Evolutionary conservation across 2,113 vertebrate species (phyloP), one percentile per base, ranked within the genome.

Genomic region (Gracilinanus agilis): DNA sequence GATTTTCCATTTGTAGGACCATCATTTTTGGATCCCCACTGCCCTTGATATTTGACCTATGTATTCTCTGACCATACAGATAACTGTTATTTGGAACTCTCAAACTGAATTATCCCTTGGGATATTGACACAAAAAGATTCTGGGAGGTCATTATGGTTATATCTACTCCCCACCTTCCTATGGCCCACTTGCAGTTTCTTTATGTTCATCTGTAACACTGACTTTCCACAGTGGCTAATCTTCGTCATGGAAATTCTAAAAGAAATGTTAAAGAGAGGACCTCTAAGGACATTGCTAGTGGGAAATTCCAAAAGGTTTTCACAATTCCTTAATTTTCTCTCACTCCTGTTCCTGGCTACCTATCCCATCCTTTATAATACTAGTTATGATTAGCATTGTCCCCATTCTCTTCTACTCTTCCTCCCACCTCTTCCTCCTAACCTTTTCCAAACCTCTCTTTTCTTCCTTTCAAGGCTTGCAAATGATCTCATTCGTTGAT

Each of bases 111-210:
- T 91, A 34, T 40, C 49, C 93, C 8, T 55, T 90, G 61, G 34
- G 61, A 16, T n/a, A 67, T 34, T n/a, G 34, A 19, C 12, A 44
- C 54, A 61, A 24, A 54, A 67, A n/a, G 49, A 55, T 29, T 19
- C 61, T n/a, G 3, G 16, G 29, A 13, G 61, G 12, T n/a, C 34
- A 67, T 49, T 49, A 49, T 67, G 27, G 58, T 67, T 67, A 67
- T 13, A 34, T 13, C 11, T 13, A 0, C 29, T 90, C 44, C 21
- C 53, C 23, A 34, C 3, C 1, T 89, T 58, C 2, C 44, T 19
- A 7, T 53, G 0, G 23, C 19, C 0, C 13, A 44, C 1, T 7
- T 91, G 0, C 0, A 58, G 27, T 40, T 55, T 44, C 21, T 54
- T 34, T 44, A 24, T 24, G 2, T 90, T 12, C 5, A 4, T 53